These are phyloP conservation scores for Gastracanthus pulcherrimus DNA, from an alignment of 2,888 invertebrate genomes.

Conservation along the genomic window DNA sequence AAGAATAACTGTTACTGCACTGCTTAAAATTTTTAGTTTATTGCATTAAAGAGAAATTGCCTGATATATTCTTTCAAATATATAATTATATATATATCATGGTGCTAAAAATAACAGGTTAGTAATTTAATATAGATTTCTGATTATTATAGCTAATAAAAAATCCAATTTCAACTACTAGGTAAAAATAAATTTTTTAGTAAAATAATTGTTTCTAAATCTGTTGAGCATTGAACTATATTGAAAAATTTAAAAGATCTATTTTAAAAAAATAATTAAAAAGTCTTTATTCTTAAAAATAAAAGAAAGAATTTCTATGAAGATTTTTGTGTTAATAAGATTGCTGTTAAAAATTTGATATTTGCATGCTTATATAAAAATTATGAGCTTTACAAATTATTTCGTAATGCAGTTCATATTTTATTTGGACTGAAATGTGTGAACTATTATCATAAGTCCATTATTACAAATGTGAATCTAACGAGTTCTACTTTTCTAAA, in stretches of 20 bases:
- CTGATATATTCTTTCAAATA: background rate
- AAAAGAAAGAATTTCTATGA: background rate
- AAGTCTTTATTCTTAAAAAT: constrained; percentile 18
- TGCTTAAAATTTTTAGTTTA: constrained; percentile 35
- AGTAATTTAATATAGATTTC: constrained; percentile 5
- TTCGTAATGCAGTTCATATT: background rate
- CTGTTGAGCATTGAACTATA: constrained; percentile 1
- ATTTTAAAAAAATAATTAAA: constrained; percentile 9
- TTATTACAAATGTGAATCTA: constrained; percentile 18
- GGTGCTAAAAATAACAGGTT: constrained; percentile 34
- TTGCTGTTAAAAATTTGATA: background rate
- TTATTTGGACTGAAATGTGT: constrained; percentile 15
- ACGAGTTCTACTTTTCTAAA: constrained; percentile 23
- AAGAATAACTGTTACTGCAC: constrained; percentile 29
- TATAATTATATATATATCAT: background rate
- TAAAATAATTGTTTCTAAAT: background rate
- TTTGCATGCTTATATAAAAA: constrained; percentile 19
- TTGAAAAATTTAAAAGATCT: background rate
- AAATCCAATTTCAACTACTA: background rate
- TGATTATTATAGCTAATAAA: background rate
- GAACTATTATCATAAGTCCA: constrained; percentile 3
- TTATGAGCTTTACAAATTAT: constrained; percentile 10
- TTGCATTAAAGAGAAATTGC: background rate
- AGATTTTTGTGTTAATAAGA: background rate
- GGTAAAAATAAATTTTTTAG: background rate